These are phyloP conservation scores for Menidia beryllina DNA, from an alignment of 2,113 vertebrate species.

Conservation along the genomic window DNA sequence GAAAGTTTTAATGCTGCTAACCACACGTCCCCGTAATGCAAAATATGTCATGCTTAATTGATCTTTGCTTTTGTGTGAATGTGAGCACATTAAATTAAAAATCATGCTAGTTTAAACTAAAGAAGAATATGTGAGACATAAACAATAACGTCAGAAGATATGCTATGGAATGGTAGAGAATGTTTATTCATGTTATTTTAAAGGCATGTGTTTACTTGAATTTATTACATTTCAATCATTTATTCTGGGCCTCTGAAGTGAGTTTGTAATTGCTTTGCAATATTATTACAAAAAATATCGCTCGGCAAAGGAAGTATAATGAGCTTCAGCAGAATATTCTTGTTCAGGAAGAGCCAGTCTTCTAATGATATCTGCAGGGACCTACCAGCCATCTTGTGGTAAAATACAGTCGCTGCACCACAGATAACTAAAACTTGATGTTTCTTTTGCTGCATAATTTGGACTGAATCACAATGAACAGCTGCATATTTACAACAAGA, in stretches of 20 bases:
- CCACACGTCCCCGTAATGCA: constrained; percentile 58
- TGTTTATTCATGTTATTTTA: constrained; percentile 43
- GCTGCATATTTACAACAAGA: not conserved
- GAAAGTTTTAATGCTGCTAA: constrained; percentile 21
- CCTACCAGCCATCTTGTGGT: constrained; percentile 68
- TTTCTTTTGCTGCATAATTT: not conserved
- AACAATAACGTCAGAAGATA: constrained; percentile 17
- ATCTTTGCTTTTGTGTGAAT: constrained; percentile 33
- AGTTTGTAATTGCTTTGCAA: not conserved
- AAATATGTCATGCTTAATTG: constrained; percentile 58
- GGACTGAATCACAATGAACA: constrained; percentile 5
- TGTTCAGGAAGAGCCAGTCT: not conserved
- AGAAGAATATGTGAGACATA: constrained; percentile 24
- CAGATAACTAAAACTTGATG: not conserved
- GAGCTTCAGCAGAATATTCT: not conserved
- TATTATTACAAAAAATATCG: constrained; percentile 12
- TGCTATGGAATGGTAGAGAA: constrained; percentile 5
- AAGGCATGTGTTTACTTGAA: constrained; percentile 20
- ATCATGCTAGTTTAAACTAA: constrained; percentile 34
- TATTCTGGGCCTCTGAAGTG: not conserved
- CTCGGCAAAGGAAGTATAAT: constrained; percentile 2
- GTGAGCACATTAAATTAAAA: constrained; percentile 57
- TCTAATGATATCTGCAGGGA: constrained; percentile 12
- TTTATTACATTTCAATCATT: constrained; percentile 19
- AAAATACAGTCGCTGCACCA: constrained; percentile 47